Conservation (phyloP, 2,797 vertebrate genomes). For the Pantherophis alleghaniensis region DNA sequence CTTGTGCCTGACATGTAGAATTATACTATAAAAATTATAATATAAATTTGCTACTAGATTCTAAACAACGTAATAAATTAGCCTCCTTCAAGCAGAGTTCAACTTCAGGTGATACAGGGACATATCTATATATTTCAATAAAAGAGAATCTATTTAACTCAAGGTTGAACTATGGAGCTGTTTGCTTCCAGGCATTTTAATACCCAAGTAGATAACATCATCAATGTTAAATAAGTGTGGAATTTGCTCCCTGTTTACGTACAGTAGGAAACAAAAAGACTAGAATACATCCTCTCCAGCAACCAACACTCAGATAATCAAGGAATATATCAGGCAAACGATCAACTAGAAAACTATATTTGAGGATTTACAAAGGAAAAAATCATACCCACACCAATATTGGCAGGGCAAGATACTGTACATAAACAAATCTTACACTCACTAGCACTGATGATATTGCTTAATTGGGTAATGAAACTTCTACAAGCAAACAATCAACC, state of each 20-base stretch:
- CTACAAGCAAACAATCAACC: background rate
- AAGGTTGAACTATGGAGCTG: background rate
- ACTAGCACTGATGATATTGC: background rate
- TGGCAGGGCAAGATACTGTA: background rate
- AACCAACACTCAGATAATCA: background rate
- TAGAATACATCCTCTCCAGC: background rate
- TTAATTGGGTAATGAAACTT: background rate
- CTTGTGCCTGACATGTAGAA: background rate
- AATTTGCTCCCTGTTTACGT: background rate
- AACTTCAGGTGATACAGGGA: background rate
- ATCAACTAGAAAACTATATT: background rate
- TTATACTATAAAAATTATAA: background rate
- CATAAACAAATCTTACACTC: background rate
- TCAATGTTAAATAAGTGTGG: background rate
- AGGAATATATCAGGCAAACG: background rate
- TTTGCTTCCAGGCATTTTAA: background rate
- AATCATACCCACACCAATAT: background rate
- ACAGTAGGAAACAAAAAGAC: background rate
- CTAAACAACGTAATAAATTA: background rate
- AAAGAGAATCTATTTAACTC: background rate
- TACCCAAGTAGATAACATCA: background rate
- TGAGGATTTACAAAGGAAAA: background rate
- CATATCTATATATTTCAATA: background rate
- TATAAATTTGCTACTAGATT: background rate
- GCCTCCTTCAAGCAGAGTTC: background rate